Evolutionary conservation across 1,140 invertebrate species (phyloP).

Genomic region (Trypoxylus dichotomus): DNA sequence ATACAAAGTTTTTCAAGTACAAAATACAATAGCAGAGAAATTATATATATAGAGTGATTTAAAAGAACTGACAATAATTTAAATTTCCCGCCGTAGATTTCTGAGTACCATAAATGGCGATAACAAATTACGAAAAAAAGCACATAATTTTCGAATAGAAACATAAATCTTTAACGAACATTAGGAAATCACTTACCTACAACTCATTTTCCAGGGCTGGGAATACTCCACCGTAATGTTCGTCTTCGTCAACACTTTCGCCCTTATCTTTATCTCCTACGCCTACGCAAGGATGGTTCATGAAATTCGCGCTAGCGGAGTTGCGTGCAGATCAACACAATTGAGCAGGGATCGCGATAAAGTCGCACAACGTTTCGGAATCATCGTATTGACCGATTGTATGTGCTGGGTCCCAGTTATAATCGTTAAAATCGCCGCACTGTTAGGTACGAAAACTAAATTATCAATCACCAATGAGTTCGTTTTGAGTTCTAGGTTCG

Average conservation of each 20-base stretch:
- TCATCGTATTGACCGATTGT: conserved; percentile 64
- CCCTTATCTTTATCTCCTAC: conserved; percentile 63
- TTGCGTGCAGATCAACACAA: conserved; percentile 59
- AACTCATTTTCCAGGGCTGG: conserved; percentile 60
- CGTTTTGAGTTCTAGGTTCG: background rate
- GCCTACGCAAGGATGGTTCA: conserved; percentile 62
- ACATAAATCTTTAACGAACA: no score
- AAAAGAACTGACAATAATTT: no score
- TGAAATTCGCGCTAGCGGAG: conserved; percentile 59
- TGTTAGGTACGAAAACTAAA: conserved; percentile 53
- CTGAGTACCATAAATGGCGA: no score
- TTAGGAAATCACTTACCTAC: no score
- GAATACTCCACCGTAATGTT: conserved; percentile 65
- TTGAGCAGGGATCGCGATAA: conserved; percentile 59
- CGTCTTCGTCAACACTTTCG: conserved; percentile 60
- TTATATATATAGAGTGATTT: no score
- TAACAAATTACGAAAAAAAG: no score
- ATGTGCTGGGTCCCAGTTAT: conserved; percentile 69
- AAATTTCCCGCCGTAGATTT: no score
- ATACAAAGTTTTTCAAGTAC: no score
- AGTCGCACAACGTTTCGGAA: conserved; percentile 60
- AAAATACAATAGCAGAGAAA: no score
- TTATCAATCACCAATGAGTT: background rate
- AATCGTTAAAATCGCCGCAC: conserved; percentile 60
- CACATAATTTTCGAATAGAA: no score